phyloP scores from a whole-genome alignment of 2,888 invertebrate species.

The Cristatella mucedo region DNA sequence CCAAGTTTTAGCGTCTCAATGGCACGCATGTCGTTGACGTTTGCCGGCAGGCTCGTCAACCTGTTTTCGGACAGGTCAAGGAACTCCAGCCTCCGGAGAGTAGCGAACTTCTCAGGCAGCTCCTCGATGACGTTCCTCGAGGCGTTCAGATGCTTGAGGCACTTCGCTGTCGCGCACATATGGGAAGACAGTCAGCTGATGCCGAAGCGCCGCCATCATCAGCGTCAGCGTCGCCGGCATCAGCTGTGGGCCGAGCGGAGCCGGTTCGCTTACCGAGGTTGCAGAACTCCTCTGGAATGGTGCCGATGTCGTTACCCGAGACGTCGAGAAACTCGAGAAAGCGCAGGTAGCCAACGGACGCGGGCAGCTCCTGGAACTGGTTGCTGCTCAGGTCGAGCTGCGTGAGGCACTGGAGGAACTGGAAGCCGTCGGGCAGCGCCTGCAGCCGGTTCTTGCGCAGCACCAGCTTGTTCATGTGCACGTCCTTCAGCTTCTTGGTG shows the following conservation, averaged over 20 bases:
- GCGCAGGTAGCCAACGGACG: not conserved
- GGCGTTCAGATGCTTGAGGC: constrained; percentile 13
- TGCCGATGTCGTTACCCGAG: constrained; percentile 6
- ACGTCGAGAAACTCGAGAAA: constrained; percentile 7
- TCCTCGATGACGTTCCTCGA: constrained; percentile 20
- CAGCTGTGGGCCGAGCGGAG: too few relatives aligned
- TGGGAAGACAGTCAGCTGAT: too few relatives aligned
- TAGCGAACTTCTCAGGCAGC: constrained; percentile 20
- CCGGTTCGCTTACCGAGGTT: constrained; percentile 2
- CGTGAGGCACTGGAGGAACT: constrained; percentile 6
- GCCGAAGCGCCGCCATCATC: too few relatives aligned
- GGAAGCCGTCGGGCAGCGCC: constrained; percentile 6
- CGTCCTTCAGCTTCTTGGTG: constrained; percentile 18
- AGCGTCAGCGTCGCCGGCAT: too few relatives aligned
- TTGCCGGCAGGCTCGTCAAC: constrained; percentile 26
- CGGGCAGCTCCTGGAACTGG: constrained; percentile 7
- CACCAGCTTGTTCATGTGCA: constrained; percentile 7
- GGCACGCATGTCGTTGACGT: constrained; percentile 29
- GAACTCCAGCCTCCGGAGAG: constrained; percentile 20
- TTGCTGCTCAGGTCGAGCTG: constrained; percentile 5
- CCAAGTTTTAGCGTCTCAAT: constrained; percentile 23
- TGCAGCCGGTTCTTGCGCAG: constrained; percentile 5
- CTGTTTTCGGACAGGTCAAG: constrained; percentile 27
- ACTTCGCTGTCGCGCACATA: not conserved
- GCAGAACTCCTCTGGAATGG: constrained; percentile 6